A percentile compares a stretch with the other conserved stretches of the same genome.
phyloP scores from a whole-genome alignment of 2,113 vertebrate genomes.

The Heterotis niloticus region DNA sequence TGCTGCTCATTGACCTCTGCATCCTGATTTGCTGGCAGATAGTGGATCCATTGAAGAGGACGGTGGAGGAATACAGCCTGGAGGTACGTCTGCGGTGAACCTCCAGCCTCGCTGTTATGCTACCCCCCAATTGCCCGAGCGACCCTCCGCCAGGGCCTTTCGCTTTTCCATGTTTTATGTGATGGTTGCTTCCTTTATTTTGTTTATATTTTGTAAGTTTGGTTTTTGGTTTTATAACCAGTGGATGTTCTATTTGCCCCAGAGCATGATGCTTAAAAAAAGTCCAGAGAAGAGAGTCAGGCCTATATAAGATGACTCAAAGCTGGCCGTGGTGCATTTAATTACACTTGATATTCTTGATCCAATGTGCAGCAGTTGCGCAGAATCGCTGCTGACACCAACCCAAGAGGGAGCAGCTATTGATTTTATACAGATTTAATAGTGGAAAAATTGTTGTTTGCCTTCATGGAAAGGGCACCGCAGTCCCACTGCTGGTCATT shows the following conservation, averaged over 20 bases:
- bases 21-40: slow-evolving; percentile 99
- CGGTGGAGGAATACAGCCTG: slow-evolving; percentile 94
- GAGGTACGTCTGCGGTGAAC: slow-evolving; percentile 73
- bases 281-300: too few relatives aligned
- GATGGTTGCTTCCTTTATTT: background rate
- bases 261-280: too few relatives aligned
- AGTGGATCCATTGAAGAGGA: slow-evolving; percentile 93
- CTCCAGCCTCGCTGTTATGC: background rate
- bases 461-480: too few relatives aligned
- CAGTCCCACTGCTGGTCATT: background rate
- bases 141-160: background rate
- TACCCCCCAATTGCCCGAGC: background rate
- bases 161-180: background rate
- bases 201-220: background rate
- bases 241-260: background rate
- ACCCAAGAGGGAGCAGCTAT: background rate
- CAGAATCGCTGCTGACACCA: background rate
- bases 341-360: background rate
- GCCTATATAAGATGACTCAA: background rate
- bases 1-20: slow-evolving; percentile 97
- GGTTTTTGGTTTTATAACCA: background rate
- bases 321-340: background rate
- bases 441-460: background rate
- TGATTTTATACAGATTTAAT: background rate
- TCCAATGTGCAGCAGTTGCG: background rate